These are phyloP conservation scores for Amphiprion clarkii DNA, from an alignment of 2,797 vertebrate genomes.

Conservation along the genomic window DNA sequence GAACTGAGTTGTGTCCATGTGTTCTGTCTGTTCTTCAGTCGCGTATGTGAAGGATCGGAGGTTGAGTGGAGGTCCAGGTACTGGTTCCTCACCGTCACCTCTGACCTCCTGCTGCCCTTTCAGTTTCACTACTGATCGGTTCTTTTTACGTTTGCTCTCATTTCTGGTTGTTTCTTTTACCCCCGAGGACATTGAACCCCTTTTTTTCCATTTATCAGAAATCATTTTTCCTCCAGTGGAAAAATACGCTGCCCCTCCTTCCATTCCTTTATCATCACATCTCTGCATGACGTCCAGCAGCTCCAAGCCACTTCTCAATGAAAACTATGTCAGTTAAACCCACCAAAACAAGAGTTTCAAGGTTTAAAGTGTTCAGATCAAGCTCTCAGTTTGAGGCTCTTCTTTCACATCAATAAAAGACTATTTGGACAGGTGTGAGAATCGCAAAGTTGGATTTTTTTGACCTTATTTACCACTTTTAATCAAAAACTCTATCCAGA, in stretches of 20 bases:
- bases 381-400: too few relatives aligned
- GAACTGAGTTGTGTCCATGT: constrained; percentile 77
- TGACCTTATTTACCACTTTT: too few relatives aligned
- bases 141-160: constrained; percentile 50
- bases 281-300: constrained; percentile 79
- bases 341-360: too few relatives aligned
- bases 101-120: constrained; percentile 75
- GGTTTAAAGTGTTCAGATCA: too few relatives aligned
- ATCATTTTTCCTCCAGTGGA: constrained; percentile 78
- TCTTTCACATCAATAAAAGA: too few relatives aligned
- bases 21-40: constrained; percentile 90
- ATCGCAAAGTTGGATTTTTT: too few relatives aligned
- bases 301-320: constrained; percentile 38
- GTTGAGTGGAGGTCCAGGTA: constrained; percentile 99
- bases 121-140: constrained; percentile 32
- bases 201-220: constrained; percentile 57
- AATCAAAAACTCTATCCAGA: too few relatives aligned
- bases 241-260: constrained; percentile 70
- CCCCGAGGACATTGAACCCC: constrained; percentile 42
- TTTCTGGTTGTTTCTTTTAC: constrained; percentile 50
- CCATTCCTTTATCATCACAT: constrained; percentile 67
- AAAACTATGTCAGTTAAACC: too few relatives aligned
- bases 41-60: constrained; percentile 99
- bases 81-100: constrained; percentile 82
- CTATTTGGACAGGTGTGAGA: too few relatives aligned